phyloP scores from a whole-genome alignment of 1,140 invertebrate genomes.

The Acarapis woodi region DNA sequence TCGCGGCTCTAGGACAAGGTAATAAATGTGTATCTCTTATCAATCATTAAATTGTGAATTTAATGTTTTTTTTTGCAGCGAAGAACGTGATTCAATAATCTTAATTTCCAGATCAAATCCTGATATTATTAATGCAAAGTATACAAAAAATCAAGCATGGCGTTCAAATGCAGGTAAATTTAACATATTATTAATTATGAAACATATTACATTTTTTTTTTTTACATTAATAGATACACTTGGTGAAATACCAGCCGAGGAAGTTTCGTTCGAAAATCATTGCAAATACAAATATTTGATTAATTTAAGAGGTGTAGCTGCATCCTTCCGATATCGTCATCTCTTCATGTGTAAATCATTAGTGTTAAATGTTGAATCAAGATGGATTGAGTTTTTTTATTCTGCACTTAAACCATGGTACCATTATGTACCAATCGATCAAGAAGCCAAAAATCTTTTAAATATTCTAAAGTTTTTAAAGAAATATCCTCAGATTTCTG shows the following conservation, averaged over 20 bases:
- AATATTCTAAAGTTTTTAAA: slow-evolving; percentile 43
- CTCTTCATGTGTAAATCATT: slow-evolving; percentile 71
- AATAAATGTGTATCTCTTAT: too few species aligned
- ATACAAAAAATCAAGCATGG: slow-evolving; percentile 97
- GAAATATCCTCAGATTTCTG: slow-evolving; percentile 37
- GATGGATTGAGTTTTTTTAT: slow-evolving; percentile 93
- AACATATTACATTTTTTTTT: slow-evolving; percentile 10
- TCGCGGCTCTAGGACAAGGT: slow-evolving; percentile 64
- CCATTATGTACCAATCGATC: slow-evolving; percentile 61
- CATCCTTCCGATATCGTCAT: slow-evolving; percentile 88
- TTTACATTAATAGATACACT: slow-evolving; percentile 64
- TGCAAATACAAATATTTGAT: slow-evolving; percentile 57
- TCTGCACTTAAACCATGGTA: slow-evolving; percentile 67
- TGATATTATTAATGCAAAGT: slow-evolving; percentile 58
- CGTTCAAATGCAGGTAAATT: slow-evolving; percentile 54
- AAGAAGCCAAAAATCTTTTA: slow-evolving; percentile 31
- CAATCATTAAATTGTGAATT: too few species aligned
- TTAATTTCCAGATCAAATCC: slow-evolving; percentile 42
- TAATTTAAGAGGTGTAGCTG: slow-evolving; percentile 83
- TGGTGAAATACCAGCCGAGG: slow-evolving; percentile 39
- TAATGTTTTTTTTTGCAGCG: too few species aligned
- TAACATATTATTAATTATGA: too few species aligned
- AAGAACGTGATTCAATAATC: slow-evolving; percentile 64
- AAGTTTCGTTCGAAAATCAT: slow-evolving; percentile 66
- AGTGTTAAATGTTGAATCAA: slow-evolving; percentile 80